Evolutionary conservation across 1,140 invertebrate species (phyloP).

Genomic region (Hormaphis cornu): DNA sequence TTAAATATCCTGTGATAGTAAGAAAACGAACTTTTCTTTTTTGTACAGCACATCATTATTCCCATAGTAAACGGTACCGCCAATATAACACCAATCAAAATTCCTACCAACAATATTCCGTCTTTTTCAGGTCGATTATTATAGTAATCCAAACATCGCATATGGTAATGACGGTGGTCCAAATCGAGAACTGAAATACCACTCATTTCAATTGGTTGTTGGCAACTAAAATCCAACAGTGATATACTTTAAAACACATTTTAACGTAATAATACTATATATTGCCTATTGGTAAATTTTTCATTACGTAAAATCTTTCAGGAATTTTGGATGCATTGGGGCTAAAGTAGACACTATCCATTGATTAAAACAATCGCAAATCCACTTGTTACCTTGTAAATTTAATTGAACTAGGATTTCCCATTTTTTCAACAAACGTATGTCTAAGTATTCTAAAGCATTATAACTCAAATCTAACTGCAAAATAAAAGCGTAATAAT

Average conservation of each 20-base stretch:
- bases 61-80: conserved; percentile 54
- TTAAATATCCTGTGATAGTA: conserved; percentile 16
- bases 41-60: conserved; percentile 43
- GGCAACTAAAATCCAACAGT: conserved; percentile 42
- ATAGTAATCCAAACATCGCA: conserved; percentile 54
- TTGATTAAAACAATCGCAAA: conserved; percentile 63
- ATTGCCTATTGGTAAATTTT: neutral
- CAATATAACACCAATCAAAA: conserved; percentile 56
- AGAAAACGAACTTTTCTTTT: neutral
- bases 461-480: conserved; percentile 59
- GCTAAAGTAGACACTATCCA: conserved; percentile 57
- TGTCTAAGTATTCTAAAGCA: conserved; percentile 52
- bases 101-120: conserved; percentile 54
- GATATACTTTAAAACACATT: neutral
- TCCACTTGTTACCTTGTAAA: conserved; percentile 59
- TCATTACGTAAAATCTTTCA: conserved; percentile 36
- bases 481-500: conserved; percentile 28
- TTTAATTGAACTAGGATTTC: conserved; percentile 53
- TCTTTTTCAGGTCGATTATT: conserved; percentile 53
- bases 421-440: conserved; percentile 53
- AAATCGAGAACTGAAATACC: conserved; percentile 49
- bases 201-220: conserved; percentile 51
- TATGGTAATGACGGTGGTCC: conserved; percentile 46
- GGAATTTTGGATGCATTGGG: conserved; percentile 39
- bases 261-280: neutral